These are phyloP conservation scores for Mystacides longicornis DNA, from an alignment of 2,888 invertebrate species.

Conservation along the genomic window DNA sequence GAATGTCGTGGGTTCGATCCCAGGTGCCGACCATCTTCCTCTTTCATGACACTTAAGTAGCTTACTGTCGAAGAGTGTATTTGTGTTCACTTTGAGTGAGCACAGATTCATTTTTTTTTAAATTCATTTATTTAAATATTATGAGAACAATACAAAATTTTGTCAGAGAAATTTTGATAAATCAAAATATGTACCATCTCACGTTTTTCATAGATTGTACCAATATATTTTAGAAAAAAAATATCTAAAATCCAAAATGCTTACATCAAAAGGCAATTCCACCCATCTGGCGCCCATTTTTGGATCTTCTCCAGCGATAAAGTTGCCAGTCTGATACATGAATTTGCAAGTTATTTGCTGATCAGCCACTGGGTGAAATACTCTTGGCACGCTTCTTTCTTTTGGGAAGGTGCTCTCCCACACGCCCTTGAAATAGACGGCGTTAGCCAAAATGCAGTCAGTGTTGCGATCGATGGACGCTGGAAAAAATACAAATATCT, in stretches of 20 bases:
- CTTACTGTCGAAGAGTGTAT: too few species aligned
- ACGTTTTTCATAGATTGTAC: too few species aligned
- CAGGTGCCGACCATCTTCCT: too few species aligned
- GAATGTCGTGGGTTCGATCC: too few species aligned
- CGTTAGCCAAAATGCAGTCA: conserved; percentile 58
- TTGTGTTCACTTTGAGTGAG: too few species aligned
- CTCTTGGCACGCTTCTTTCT: conserved; percentile 42
- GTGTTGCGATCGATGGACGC: conserved; percentile 46
- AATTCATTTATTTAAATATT: too few species aligned
- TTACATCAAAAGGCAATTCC: conserved; percentile 58
- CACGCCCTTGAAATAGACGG: conserved; percentile 64
- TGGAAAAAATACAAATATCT: conserved; percentile 30
- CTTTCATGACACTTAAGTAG: too few species aligned
- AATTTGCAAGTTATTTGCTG: conserved; percentile 44
- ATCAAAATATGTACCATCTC: too few species aligned
- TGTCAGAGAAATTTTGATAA: too few species aligned
- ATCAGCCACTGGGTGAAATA: conserved; percentile 47
- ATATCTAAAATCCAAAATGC: conserved; percentile 14
- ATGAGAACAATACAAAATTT: too few species aligned
- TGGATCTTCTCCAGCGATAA: conserved; percentile 47
- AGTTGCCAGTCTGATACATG: conserved; percentile 53
- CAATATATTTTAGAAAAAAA: too few species aligned
- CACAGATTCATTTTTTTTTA: too few species aligned
- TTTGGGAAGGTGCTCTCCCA: conserved; percentile 60
- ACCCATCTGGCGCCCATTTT: conserved; percentile 52